These are phyloP conservation scores for Acyrthosiphon pisum DNA, from an alignment of 1,140 invertebrate species.

Conservation along the genomic window DNA sequence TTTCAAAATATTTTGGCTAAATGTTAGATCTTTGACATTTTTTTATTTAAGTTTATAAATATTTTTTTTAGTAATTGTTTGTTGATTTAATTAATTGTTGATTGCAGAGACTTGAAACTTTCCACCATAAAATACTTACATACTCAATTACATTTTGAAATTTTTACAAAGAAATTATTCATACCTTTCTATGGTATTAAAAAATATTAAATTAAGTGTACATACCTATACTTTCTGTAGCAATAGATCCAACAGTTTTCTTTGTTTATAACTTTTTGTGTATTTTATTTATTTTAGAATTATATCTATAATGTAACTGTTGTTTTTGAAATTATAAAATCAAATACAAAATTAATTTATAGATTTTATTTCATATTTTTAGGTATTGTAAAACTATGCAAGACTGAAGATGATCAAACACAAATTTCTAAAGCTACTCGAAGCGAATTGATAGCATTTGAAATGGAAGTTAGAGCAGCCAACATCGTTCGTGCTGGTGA, in stretches of 20 bases:
- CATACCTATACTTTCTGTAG: background rate
- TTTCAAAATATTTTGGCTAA: too few species aligned
- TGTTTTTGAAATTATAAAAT: background rate
- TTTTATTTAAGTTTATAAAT: too few species aligned
- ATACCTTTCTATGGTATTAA: background rate
- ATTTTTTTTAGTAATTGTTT: too few species aligned
- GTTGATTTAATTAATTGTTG: too few species aligned
- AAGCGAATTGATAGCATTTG: constrained; percentile 93
- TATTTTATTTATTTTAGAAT: background rate
- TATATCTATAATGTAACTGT: background rate
- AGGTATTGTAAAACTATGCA: constrained; percentile 93
- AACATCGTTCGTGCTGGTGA: constrained; percentile 95
- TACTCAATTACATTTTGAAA: background rate
- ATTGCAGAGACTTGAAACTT: background rate
- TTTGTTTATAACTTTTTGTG: background rate
- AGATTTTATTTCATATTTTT: constrained; percentile 62
- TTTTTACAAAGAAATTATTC: background rate
- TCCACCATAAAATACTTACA: background rate
- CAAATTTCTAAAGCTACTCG: constrained; percentile 88
- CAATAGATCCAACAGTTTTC: background rate
- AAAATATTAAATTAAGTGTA: background rate
- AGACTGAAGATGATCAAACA: constrained; percentile 85
- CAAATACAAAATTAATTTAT: background rate
- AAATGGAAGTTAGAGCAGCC: constrained; percentile 94
- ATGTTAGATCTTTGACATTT: too few species aligned